These are phyloP conservation scores for Phyllopteryx taeniolatus DNA, from an alignment of 2,113 vertebrate species.

Conservation along the genomic window DNA sequence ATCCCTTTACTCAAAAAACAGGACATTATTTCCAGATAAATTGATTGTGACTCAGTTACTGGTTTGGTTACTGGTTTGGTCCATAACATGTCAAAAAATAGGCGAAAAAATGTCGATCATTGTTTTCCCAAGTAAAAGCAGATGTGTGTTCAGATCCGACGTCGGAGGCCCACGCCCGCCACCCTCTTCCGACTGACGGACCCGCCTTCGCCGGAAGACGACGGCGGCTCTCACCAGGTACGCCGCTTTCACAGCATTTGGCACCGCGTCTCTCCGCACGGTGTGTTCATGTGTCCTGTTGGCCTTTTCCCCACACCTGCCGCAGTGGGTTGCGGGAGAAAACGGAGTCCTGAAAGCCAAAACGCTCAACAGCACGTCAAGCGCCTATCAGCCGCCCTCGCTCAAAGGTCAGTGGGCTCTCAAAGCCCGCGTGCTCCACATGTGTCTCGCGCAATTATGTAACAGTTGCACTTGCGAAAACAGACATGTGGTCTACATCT, in stretches of 20 bases:
- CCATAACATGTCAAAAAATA: too few species aligned
- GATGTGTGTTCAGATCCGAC: slow-evolving; percentile 77
- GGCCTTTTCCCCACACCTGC: slow-evolving; percentile 7
- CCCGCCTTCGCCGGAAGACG: slow-evolving; percentile 82
- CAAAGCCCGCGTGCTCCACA: not conserved
- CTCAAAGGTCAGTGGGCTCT: slow-evolving; percentile 77
- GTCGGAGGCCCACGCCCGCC: slow-evolving; percentile 87
- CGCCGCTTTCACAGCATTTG: not conserved
- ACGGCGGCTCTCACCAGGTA: slow-evolving; percentile 56
- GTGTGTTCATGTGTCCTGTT: not conserved
- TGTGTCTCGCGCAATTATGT: slow-evolving; percentile 5
- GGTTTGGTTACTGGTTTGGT: too few species aligned
- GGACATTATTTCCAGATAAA: too few species aligned
- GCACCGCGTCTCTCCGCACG: not conserved
- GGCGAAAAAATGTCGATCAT: too few species aligned
- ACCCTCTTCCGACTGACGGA: slow-evolving; percentile 87
- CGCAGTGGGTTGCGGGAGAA: slow-evolving; percentile 82
- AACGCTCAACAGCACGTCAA: slow-evolving; percentile 74
- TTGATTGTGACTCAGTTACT: too few species aligned
- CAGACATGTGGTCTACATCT: slow-evolving; percentile 40
- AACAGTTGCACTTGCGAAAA: slow-evolving; percentile 16
- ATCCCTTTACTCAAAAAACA: too few species aligned
- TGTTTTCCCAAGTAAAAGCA: too few species aligned
- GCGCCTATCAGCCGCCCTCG: slow-evolving; percentile 86
- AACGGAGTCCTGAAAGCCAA: slow-evolving; percentile 83